These are phyloP conservation scores for Rhyzopertha dominica DNA, from an alignment of 1,140 invertebrate genomes.

Conservation along the genomic window DNA sequence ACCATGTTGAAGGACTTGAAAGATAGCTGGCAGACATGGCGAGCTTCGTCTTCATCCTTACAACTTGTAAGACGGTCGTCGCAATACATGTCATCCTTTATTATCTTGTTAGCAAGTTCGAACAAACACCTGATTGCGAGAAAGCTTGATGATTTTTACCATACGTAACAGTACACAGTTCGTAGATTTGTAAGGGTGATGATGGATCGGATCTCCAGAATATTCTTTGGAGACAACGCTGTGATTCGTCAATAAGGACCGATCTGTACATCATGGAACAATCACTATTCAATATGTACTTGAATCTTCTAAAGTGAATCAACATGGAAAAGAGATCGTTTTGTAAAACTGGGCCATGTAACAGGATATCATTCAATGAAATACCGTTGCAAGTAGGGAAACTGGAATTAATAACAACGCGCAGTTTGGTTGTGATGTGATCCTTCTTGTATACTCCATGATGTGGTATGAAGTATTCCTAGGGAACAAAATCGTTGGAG, in stretches of 20 bases:
- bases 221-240: constrained; percentile 40
- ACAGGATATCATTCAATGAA: constrained; percentile 24
- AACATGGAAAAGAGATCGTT: too few relatives aligned
- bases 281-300: constrained; percentile 11
- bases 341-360: constrained; percentile 40
- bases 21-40: too few relatives aligned
- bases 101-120: constrained; percentile 23
- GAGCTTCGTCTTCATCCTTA: too few relatives aligned
- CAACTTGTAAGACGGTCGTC: too few relatives aligned
- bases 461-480: constrained; percentile 47
- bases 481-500: too few relatives aligned
- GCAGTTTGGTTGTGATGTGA: constrained; percentile 19
- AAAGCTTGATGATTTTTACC: constrained; percentile 26
- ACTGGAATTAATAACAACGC: constrained; percentile 21
- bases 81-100: too few relatives aligned
- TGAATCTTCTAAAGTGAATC: constrained; percentile 20
- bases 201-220: constrained; percentile 36
- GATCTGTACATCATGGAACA: constrained; percentile 24
- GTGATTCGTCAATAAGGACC: constrained; percentile 14
- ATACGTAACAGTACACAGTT: constrained; percentile 33
- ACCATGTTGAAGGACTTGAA: too few relatives aligned
- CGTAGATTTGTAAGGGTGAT: constrained; percentile 28
- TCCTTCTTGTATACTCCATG: constrained; percentile 39
- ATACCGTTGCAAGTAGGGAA: constrained; percentile 2
- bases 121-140: constrained; percentile 27